phyloP scores from a whole-genome alignment of 2,113 vertebrate species.

The Theristicus caerulescens region DNA sequence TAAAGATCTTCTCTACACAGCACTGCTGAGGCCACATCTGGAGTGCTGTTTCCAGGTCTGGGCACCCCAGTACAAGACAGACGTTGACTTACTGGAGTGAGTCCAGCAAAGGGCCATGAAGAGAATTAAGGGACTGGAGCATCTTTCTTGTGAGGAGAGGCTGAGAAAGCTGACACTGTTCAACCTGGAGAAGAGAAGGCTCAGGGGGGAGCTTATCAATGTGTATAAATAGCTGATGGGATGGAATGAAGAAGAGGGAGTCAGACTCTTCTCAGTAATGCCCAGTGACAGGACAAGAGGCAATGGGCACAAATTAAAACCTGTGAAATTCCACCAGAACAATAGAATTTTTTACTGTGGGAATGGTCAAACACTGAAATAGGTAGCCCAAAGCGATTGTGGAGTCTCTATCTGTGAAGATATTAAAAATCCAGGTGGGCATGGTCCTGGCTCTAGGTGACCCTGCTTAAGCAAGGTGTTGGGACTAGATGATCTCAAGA shows the following conservation, averaged over 20 bases:
- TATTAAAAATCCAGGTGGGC: not conserved
- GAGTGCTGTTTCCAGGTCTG: not conserved
- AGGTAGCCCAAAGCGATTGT: not conserved
- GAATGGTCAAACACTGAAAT: not conserved
- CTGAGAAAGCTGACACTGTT: not conserved
- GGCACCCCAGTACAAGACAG: not conserved
- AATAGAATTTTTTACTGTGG: not conserved
- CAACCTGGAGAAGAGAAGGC: not conserved
- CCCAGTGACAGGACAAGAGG: not conserved
- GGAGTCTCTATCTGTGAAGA: not conserved
- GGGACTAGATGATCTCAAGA: not conserved
- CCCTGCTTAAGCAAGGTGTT: not conserved
- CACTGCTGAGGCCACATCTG: not conserved
- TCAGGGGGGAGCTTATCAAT: not conserved
- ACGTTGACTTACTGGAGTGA: not conserved
- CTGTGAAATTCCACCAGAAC: not conserved
- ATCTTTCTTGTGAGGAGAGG: not conserved
- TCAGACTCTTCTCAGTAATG: not conserved
- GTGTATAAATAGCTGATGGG: not conserved
- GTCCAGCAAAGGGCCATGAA: not conserved
- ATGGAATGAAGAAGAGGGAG: not conserved
- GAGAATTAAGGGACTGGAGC: not conserved
- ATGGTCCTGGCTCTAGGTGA: not conserved
- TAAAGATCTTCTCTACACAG: not conserved
- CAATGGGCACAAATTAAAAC: not conserved